A percentile compares a stretch with the other conserved stretches of the same genome.
Conservation (phyloP, 2,113 vertebrate genomes). For the Saccopteryx leptura region DNA sequence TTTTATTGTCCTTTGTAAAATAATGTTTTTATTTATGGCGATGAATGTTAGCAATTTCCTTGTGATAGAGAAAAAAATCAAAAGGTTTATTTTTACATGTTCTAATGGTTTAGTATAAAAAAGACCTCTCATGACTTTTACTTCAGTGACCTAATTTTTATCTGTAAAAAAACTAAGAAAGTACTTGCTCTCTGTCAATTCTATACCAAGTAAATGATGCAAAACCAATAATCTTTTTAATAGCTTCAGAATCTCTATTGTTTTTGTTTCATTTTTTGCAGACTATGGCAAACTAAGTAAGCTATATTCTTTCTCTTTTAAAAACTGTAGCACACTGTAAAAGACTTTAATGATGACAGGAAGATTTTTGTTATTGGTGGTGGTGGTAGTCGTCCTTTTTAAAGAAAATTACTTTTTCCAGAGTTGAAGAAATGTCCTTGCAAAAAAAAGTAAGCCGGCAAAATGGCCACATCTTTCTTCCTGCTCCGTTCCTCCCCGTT, state of each 20-base stretch:
- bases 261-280: neutral
- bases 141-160: constrained; percentile 22
- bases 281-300: neutral
- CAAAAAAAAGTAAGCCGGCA: neutral
- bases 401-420: constrained; percentile 16
- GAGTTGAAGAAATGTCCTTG: neutral
- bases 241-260: neutral
- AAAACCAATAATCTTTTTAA: constrained; percentile 29
- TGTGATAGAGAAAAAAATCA: neutral
- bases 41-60: constrained; percentile 21
- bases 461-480: neutral
- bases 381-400: neutral
- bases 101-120: constrained; percentile 22
- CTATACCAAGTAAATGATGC: neutral
- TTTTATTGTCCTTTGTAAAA: neutral
- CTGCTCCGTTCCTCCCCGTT: neutral
- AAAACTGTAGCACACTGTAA: neutral
- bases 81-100: neutral
- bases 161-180: constrained; percentile 30
- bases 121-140: neutral
- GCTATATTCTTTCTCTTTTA: neutral
- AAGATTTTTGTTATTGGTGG: neutral
- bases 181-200: neutral
- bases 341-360: neutral
- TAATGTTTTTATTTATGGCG: neutral